Evolutionary conservation across 1,140 invertebrate species (phyloP), one percentile per base, ranked within the genome.

Genomic region (Anthonomus grandis): DNA sequence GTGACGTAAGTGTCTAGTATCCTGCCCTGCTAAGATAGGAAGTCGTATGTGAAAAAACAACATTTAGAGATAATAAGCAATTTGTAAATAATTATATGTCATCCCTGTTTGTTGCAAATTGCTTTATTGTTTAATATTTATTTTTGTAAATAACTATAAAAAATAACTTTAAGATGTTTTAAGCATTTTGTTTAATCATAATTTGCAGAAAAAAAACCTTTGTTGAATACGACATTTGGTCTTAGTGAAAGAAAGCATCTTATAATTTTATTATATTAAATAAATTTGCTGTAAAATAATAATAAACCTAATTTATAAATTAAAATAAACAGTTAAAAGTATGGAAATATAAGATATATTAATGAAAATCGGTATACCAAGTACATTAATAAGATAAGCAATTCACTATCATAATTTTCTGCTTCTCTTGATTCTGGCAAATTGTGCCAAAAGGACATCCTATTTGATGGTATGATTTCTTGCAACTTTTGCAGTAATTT

Each of bases 401-500:
- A 39, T 39, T 10, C 6, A 39, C 17, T 39, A 39, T 39, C 15
- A 6, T 10, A 39, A 10, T 6, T 8, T 6, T 9, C 5, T 39
- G 6, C 37, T 15, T 9, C 17, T 15, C 9, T 15, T 47, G n/a
- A n/a, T n/a, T n/a, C 45, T n/a, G 45, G 45, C 4, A 47, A 19
- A 22, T 47, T 3, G 12, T 47, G 5, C 45, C 45, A 47, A 47
- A 47, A 47, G 5, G 2, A 13, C 25, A 47, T 4, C n/a, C 45
- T 12, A 23, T 23, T 47, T 2, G 4, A 2, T n/a, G 45, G 45
- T 2, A 47, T 19, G 13, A 6, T 47, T 9, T 39, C 37, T 39
- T 5, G 6, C 17, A 8, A 39, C 17, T 39, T 39, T 39, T 39
- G 37, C 15, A 39, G 37, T 15, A 39, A 39, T 47, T 22, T 23